Evolutionary conservation across 2,113 vertebrate species (phyloP), one percentile per base, ranked within the genome.

Genomic region (Lophochroa leadbeateri): DNA sequence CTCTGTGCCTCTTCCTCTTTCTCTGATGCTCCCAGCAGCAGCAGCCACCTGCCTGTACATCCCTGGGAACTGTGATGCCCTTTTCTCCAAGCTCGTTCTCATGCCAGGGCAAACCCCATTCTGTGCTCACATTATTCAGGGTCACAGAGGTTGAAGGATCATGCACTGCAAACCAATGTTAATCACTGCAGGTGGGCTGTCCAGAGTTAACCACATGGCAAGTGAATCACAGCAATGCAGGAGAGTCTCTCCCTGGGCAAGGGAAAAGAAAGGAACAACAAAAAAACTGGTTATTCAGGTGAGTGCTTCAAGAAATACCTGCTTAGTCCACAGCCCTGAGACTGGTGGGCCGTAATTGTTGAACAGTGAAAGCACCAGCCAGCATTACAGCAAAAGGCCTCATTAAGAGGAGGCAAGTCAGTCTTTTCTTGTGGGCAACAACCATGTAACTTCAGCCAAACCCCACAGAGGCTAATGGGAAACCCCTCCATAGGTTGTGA

Each of bases 291-390:
- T 90, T 86, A 81, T 83, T 92, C 76, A 58, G 68, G 65, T 55
- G 39, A 86, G 21, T 33, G 61, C 69, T 89, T 78, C 88, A 65
- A 87, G 83, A 91, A 96, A 63, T 60, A 83, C 72, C 68, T 92
- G 86, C 39, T n/a, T 43, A 35, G 33, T 67, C 64, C 55, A 46
- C 43, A 53, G 53, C 35, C 67, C 50, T 11, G 55, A 44, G 86
- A 64, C 44, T 52, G 43, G 20, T 33, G 35, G 88, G 64, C 19
- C 57, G 75, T 57, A 82, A 68, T 1, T 47, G 43, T 28, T 60
- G 64, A 88, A 6, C 8, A 57, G 82, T 64, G 80, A 88, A 90
- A 87, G 82, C 61, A 82, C 17, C 44, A 80, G 31, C 53, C 63
- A 33, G 43, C 18, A 28, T 33, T 50, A 69, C 24, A 79, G 78